phyloP scores from a whole-genome alignment of 2,888 invertebrate species.

The Frankliniella fusca region DNA sequence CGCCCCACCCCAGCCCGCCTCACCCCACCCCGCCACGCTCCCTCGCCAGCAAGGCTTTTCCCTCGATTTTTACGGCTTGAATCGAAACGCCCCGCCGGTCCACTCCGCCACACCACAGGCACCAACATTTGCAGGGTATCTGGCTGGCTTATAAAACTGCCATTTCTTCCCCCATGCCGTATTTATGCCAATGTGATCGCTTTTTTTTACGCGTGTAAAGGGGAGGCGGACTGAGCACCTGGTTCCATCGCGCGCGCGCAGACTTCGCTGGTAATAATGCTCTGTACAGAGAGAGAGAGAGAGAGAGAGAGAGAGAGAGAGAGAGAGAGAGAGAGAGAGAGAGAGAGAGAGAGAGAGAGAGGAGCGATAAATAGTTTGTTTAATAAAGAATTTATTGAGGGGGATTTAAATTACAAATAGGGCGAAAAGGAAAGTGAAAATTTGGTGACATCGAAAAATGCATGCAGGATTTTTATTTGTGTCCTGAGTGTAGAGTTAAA shows the following conservation, averaged over 20 bases:
- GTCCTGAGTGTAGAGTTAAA: no score
- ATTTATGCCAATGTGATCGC: background rate
- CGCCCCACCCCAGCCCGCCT: background rate
- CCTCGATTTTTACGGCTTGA: conserved; percentile 8
- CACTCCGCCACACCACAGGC: background rate
- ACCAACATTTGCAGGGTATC: background rate
- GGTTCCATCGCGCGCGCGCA: no score
- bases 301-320: background rate
- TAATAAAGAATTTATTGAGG: no score
- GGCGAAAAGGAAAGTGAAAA: no score
- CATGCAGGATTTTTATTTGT: no score
- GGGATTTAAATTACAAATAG: no score
- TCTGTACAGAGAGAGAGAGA: no score
- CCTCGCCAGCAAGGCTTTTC: background rate
- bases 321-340: background rate
- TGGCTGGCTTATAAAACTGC: background rate
- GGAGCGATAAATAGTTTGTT: no score
- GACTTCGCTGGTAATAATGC: no score
- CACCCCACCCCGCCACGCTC: background rate
- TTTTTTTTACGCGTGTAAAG: background rate
- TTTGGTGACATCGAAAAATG: no score
- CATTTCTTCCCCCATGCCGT: background rate
- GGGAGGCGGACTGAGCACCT: no score
- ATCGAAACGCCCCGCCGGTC: background rate
- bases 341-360: background rate